Base-by-base conservation (phyloP, 2,797 vertebrate genomes). In the Corythornis leucogaster region DNA sequence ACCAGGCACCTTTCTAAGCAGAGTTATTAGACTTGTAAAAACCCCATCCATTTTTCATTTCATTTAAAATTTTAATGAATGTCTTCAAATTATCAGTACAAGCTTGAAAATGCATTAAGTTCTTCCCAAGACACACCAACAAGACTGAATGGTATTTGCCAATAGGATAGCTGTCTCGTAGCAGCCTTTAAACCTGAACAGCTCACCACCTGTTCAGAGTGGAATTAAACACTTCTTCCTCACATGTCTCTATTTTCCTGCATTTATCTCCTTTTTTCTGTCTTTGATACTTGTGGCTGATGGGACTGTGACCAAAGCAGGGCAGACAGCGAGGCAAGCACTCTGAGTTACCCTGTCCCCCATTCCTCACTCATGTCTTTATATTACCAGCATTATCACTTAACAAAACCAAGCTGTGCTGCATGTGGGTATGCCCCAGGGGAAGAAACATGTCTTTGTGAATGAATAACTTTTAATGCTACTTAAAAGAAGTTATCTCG, bases 401-500 rank as follows among this genome's bases (percentile, higher is more conserved):
- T 77, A 76, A 71, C 63, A 79, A 69, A 15, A 80, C 59, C 14
- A 84, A 84, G 58, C 57, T 68, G 40, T 77, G 69, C 46, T 75
- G 22, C 31, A 57, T 19, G 51, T 58, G 73, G 81, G 73, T 67
- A 57, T 16, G 58, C 66, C 62, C 69, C 53, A 11, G 35, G 55
- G 80, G 42, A 90, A 90, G 74, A 85, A 85, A 73, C 2, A 13
- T 30, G 84, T 50, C 51, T 92, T 94, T 59, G 61, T 80, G 80
- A 89, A 87, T 42, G 31, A 94, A 59, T 63, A 89, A 78, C 57
- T 77, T 80, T 89, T 88, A 82, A 89, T 91, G 59, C 54, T 80
- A 53, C 66, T 85, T 82, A 66, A 48, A 88, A 81, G 43, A 57
- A 83, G 88, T 63, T 28, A 63, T 59, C 55, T 64, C 40, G 20